A percentile compares a stretch with the other conserved stretches of the same genome.
Conservation (phyloP, 2,888 invertebrate genomes). For the Caenorhabditis sp. region DNA sequence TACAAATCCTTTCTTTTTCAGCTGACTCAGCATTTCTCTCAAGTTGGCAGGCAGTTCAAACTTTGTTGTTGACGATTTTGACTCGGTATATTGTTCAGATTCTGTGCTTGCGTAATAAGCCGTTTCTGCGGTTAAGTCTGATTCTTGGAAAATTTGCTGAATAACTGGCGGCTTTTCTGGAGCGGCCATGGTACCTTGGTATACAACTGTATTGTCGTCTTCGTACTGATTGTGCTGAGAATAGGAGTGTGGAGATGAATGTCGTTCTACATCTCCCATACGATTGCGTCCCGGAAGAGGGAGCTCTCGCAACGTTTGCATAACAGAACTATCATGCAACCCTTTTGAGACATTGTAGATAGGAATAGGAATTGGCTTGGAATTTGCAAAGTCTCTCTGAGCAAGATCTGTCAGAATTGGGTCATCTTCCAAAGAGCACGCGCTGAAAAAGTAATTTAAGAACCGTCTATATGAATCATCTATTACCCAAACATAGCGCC, state of each 20-base stretch:
- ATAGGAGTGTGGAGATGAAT: neutral
- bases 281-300: conserved; percentile 32
- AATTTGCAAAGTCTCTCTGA: neutral
- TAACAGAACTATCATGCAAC: neutral
- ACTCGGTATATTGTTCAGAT: neutral
- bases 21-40: conserved; percentile 17
- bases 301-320: conserved; percentile 21
- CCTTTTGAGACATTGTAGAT: neutral
- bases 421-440: neutral
- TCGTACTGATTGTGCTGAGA: neutral
- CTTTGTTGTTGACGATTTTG: neutral
- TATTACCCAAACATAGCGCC: conserved; percentile 52
- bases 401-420: conserved; percentile 24
- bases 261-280: neutral
- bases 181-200: neutral
- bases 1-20: conserved; percentile 29
- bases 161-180: neutral
- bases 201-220: neutral
- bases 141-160: conserved; percentile 27
- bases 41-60: conserved; percentile 24
- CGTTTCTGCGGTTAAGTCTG: neutral
- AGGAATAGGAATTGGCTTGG: conserved; percentile 14
- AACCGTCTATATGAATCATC: no score
- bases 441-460: neutral
- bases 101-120: conserved; percentile 21